Conservation (phyloP, 2,113 vertebrate species). For the Hoplias malabaricus region DNA sequence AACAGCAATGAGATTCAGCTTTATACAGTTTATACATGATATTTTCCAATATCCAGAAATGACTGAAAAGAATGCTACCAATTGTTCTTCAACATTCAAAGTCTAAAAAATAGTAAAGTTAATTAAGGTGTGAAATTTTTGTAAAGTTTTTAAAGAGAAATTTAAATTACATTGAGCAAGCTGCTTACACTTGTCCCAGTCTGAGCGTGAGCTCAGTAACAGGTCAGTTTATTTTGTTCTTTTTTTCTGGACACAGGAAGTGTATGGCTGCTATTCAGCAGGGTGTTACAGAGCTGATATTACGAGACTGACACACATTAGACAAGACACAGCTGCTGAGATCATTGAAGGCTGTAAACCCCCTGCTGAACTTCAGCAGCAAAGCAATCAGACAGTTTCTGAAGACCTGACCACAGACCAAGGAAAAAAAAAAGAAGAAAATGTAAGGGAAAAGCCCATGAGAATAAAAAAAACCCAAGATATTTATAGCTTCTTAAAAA, state of each 20-base stretch:
- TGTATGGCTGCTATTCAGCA: constrained; percentile 10
- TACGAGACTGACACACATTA: constrained; percentile 43
- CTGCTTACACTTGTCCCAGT: not conserved
- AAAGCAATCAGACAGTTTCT: not conserved
- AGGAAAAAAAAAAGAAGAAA: not conserved
- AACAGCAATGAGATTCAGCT: not conserved
- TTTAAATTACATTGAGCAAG: not conserved
- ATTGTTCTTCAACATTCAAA: too few species aligned
- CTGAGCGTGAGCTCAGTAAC: not conserved
- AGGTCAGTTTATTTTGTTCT: constrained; percentile 4
- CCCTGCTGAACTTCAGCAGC: not conserved
- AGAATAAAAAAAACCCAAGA: too few species aligned
- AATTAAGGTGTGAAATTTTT: too few species aligned
- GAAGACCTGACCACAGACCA: not conserved
- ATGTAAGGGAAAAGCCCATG: too few species aligned
- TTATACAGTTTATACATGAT: too few species aligned
- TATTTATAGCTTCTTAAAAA: too few species aligned
- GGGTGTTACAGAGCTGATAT: constrained; percentile 34
- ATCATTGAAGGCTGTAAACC: not conserved
- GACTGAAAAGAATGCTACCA: too few species aligned
- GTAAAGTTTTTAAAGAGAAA: not conserved
- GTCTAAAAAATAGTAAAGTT: too few species aligned
- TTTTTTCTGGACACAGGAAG: constrained; percentile 40
- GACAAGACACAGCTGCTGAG: not conserved
- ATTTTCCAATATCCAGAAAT: too few species aligned